phyloP scores from a whole-genome alignment of 2,113 vertebrate genomes.

The Nestor notabilis region DNA sequence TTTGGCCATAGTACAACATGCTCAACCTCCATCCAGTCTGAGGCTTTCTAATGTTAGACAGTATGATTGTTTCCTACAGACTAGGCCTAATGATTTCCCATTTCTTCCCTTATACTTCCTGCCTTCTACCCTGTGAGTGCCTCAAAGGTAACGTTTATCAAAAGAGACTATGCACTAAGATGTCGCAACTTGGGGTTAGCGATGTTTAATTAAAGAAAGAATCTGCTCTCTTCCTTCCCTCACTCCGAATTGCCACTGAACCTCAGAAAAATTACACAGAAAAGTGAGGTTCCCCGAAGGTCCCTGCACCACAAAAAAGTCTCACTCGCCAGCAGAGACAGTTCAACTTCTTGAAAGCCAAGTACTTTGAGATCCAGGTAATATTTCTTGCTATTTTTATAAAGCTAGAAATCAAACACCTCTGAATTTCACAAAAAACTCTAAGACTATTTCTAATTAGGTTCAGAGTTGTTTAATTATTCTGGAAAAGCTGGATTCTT shows the following conservation, averaged over 20 bases:
- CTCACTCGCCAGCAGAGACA: not conserved
- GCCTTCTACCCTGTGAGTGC: not conserved
- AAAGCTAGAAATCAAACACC: not conserved
- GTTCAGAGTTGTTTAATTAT: not conserved
- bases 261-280: not conserved
- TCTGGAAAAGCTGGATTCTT: not conserved
- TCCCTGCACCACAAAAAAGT: not conserved
- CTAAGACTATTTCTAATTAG: not conserved
- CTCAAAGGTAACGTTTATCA: not conserved
- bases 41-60: not conserved
- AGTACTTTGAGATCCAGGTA: not conserved
- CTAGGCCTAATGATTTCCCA: not conserved
- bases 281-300: not conserved
- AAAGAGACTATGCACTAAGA: not conserved
- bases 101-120: not conserved
- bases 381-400: too few species aligned
- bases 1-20: not conserved
- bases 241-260: not conserved
- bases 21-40: not conserved
- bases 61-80: accelerated
- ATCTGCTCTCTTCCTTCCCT: not conserved
- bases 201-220: not conserved
- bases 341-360: not conserved
- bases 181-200: not conserved
- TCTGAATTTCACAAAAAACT: not conserved